phyloP scores from a whole-genome alignment of 2,113 vertebrate species.

The Dicrurus megarhynchus region DNA sequence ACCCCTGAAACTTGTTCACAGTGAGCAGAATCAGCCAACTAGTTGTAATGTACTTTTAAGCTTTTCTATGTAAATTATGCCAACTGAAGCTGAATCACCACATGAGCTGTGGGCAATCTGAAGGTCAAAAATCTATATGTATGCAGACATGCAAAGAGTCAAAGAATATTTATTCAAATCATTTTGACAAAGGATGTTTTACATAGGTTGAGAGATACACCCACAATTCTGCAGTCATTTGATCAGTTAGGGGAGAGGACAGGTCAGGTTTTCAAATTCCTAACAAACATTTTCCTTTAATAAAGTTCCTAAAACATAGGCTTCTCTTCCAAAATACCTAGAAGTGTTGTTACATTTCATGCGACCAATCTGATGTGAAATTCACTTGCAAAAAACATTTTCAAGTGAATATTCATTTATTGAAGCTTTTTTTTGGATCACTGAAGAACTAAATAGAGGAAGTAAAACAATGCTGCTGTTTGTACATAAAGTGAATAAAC shows the following conservation, averaged over 20 bases:
- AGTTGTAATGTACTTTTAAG: not conserved
- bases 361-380: not conserved
- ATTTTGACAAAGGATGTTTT: not conserved
- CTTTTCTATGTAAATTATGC: not conserved
- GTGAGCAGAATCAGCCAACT: not conserved
- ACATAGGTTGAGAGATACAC: not conserved
- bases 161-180: not conserved
- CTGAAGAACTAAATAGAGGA: not conserved
- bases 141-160: not conserved
- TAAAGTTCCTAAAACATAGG: not conserved
- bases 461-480: not conserved
- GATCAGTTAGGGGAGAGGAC: not conserved
- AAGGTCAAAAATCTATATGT: rapidly evolving
- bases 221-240: not conserved
- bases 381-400: not conserved
- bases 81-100: not conserved
- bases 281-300: not conserved
- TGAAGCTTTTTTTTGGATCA: not conserved
- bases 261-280: not conserved
- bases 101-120: not conserved
- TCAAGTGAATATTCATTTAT: not conserved
- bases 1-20: not conserved
- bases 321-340: not conserved
- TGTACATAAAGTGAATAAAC: not conserved
- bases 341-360: not conserved